phyloP scores from a whole-genome alignment of 2,888 invertebrate genomes.

The Eucriotettix oculatus region DNA sequence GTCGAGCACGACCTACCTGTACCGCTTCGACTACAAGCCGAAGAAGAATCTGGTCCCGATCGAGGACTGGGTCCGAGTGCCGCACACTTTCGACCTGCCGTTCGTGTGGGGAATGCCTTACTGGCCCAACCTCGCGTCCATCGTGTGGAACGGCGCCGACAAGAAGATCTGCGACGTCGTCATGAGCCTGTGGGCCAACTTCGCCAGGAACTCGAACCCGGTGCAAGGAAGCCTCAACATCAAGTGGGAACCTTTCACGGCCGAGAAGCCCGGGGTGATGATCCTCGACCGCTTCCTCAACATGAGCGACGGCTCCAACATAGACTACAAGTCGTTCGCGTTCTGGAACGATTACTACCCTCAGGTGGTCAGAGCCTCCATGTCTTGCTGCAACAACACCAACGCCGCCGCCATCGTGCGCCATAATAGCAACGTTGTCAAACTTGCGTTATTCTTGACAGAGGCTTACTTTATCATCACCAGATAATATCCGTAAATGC shows the following conservation, averaged over 20 bases:
- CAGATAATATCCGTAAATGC: no score
- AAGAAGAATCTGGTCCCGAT: constrained; percentile 28
- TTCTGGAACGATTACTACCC: constrained; percentile 80
- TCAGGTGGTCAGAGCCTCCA: constrained; percentile 51
- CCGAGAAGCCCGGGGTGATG: constrained; percentile 48
- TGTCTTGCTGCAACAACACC: constrained; percentile 47
- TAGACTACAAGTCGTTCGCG: constrained; percentile 60
- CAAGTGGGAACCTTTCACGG: constrained; percentile 55
- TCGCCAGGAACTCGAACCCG: constrained; percentile 51
- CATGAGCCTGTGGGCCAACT: constrained; percentile 68
- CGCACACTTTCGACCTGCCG: constrained; percentile 66
- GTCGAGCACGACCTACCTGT: constrained; percentile 35
- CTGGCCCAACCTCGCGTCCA: constrained; percentile 38
- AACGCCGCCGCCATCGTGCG: background rate
- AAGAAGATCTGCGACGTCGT: constrained; percentile 62
- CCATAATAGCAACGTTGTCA: no score
- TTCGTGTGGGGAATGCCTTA: constrained; percentile 70
- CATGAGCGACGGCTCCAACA: constrained; percentile 47
- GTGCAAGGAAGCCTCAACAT: constrained; percentile 50
- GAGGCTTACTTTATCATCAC: no score
- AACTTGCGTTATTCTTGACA: no score
- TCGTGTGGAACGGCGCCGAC: constrained; percentile 53
- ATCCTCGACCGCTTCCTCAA: constrained; percentile 62
- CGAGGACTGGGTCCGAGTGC: constrained; percentile 63
- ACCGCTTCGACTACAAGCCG: constrained; percentile 46